phyloP scores from a whole-genome alignment of 2,888 invertebrate species.

The Caenorhabditis japonica region DNA sequence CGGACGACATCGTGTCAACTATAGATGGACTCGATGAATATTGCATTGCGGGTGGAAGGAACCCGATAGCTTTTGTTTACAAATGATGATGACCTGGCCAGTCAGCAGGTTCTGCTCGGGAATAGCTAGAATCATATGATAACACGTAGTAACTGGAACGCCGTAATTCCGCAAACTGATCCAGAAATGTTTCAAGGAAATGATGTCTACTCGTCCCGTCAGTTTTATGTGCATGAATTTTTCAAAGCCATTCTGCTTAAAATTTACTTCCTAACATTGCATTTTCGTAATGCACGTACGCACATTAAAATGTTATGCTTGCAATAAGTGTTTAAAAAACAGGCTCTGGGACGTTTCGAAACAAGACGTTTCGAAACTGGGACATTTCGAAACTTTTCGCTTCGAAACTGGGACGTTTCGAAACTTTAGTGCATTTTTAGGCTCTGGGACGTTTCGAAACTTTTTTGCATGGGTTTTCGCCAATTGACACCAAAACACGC shows the following conservation, averaged over 20 bases:
- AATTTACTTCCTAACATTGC: conserved; percentile 37
- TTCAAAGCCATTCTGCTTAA: conserved; percentile 35
- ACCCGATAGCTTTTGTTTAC: conserved; percentile 27
- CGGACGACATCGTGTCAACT: conserved; percentile 31
- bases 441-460: too few species aligned
- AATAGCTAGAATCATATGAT: not conserved
- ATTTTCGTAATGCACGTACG: too few species aligned
- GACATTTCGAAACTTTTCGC: too few species aligned
- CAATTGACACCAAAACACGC: too few species aligned
- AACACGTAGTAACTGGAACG: too few species aligned
- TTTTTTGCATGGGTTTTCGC: too few species aligned
- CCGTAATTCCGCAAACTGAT: too few species aligned
- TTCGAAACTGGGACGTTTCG: too few species aligned
- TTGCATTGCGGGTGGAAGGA: conserved; percentile 5
- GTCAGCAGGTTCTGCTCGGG: not conserved
- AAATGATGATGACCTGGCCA: not conserved
- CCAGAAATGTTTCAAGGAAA: conserved; percentile 5
- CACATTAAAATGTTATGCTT: conserved; percentile 17
- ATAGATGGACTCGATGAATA: conserved; percentile 11
- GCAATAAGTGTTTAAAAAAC: too few species aligned
- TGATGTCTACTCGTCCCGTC: conserved; percentile 19
- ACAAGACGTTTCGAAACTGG: too few species aligned
- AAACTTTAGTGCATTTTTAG: too few species aligned
- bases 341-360: too few species aligned
- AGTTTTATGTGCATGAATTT: conserved; percentile 31